Percentiles rank a stretch among this genome's conserved stretches.
These are phyloP conservation scores for Sebastes fasciatus DNA, from an alignment of 2,113 vertebrate species.

Conservation along the genomic window DNA sequence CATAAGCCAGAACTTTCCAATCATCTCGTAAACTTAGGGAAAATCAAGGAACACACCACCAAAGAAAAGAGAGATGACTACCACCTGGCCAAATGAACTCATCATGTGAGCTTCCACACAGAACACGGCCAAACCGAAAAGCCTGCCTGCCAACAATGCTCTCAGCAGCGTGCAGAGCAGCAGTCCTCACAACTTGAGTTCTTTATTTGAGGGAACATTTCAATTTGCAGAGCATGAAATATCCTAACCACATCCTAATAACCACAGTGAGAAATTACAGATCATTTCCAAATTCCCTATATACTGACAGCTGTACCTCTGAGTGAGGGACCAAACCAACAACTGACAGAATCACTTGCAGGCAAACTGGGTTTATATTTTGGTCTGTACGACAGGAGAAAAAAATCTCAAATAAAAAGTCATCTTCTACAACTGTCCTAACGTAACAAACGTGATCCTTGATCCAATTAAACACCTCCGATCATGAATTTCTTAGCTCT, in stretches of 20 bases:
- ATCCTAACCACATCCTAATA: not conserved
- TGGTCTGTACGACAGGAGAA: not conserved
- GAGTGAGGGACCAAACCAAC: not conserved
- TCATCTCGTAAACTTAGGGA: constrained; percentile 2
- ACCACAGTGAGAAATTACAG: not conserved
- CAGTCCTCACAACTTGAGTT: not conserved
- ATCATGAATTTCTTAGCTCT: not conserved
- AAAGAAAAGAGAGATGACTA: constrained; percentile 34
- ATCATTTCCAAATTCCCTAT: not conserved
- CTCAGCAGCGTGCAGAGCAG: constrained; percentile 17
- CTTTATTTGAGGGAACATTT: not conserved
- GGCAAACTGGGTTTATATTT: not conserved
- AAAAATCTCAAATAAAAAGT: not conserved
- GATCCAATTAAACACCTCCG: not conserved
- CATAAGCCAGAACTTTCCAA: constrained; percentile 21
- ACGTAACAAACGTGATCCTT: not conserved
- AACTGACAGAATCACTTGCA: not conserved
- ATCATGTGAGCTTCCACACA: constrained; percentile 28
- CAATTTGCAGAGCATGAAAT: not conserved
- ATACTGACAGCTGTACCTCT: not conserved
- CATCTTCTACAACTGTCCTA: not conserved
- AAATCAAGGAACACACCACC: constrained; percentile 3
- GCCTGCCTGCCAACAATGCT: constrained; percentile 27
- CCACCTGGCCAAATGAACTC: constrained; percentile 59
- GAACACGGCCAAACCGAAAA: constrained; percentile 22